A percentile compares a stretch with the other conserved stretches of the same genome.
These are phyloP conservation scores for Myrmecobius fasciatus DNA, from an alignment of 2,113 vertebrate genomes.

Conservation along the genomic window DNA sequence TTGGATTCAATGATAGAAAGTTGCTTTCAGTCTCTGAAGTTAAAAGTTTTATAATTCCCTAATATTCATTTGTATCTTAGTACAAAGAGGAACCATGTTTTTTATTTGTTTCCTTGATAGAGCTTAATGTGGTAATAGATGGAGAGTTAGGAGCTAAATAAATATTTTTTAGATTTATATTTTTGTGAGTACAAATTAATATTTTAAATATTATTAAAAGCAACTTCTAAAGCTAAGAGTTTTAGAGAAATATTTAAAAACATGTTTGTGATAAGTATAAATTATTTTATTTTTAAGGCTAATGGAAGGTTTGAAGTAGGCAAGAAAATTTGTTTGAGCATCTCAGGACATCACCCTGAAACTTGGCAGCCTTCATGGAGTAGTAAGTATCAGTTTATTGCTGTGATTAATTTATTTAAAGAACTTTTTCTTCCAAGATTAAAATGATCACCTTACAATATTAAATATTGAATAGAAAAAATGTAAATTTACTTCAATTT, in stretches of 20 bases:
- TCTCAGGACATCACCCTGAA: slow-evolving; percentile 99
- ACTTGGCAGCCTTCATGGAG: slow-evolving; percentile 99
- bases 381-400: slow-evolving; percentile 88
- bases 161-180: slow-evolving; percentile 9
- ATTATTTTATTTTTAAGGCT: slow-evolving; percentile 85
- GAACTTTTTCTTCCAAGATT: slow-evolving; percentile 17
- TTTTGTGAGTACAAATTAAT: not conserved
- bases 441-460: slow-evolving; percentile 30
- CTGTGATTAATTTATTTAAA: slow-evolving; percentile 24
- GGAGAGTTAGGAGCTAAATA: not conserved
- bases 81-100: not conserved
- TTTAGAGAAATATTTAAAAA: not conserved
- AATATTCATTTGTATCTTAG: not conserved
- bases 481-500: slow-evolving; percentile 36
- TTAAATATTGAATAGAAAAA: slow-evolving; percentile 42
- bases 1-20: not conserved
- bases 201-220: slow-evolving; percentile 45
- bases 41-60: not conserved
- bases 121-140: not conserved
- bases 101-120: slow-evolving; percentile 22
- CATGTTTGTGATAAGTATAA: not conserved
- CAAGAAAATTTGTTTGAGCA: slow-evolving; percentile 99
- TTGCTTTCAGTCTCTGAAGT: not conserved
- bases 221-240: slow-evolving; percentile 26
- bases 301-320: slow-evolving; percentile 99